These are phyloP conservation scores for Gadus chalcogrammus DNA, from an alignment of 2,113 vertebrate species.

Conservation along the genomic window DNA sequence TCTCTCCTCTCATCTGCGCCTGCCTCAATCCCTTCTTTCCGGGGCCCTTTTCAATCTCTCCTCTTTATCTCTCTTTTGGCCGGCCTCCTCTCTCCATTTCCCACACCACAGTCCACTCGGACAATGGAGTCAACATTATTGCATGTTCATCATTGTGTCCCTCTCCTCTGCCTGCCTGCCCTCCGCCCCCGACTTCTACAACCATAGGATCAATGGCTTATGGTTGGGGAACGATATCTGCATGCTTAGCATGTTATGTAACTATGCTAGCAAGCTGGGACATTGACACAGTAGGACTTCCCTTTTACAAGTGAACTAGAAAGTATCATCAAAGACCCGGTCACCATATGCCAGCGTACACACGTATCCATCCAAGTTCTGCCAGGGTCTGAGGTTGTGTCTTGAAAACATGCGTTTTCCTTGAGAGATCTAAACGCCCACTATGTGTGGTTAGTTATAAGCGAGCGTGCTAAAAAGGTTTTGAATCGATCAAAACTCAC, in stretches of 20 bases:
- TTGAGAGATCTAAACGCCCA: background rate
- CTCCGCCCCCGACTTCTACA: too few species aligned
- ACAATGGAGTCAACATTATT: background rate
- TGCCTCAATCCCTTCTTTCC: constrained; percentile 40
- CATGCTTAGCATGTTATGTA: background rate
- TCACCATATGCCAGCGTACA: background rate
- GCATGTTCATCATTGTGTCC: background rate
- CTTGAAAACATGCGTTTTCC: background rate
- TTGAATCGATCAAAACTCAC: too few species aligned
- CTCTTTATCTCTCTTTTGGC: background rate
- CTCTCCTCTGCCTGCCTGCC: background rate
- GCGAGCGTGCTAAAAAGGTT: too few species aligned
- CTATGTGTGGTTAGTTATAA: too few species aligned
- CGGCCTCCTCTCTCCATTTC: background rate
- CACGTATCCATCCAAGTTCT: background rate
- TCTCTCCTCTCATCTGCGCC: constrained; percentile 40
- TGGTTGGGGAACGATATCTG: constrained; percentile 11
- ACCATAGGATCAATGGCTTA: constrained; percentile 8
- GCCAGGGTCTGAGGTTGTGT: background rate
- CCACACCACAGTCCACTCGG: background rate
- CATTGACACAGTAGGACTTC: background rate
- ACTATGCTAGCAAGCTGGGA: constrained; percentile 1
- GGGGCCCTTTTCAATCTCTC: constrained; percentile 36
- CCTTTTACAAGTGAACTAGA: background rate
- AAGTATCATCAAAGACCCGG: background rate